phyloP scores from a whole-genome alignment of 2,113 vertebrate genomes.

The Paradoxurus hermaphroditus region DNA sequence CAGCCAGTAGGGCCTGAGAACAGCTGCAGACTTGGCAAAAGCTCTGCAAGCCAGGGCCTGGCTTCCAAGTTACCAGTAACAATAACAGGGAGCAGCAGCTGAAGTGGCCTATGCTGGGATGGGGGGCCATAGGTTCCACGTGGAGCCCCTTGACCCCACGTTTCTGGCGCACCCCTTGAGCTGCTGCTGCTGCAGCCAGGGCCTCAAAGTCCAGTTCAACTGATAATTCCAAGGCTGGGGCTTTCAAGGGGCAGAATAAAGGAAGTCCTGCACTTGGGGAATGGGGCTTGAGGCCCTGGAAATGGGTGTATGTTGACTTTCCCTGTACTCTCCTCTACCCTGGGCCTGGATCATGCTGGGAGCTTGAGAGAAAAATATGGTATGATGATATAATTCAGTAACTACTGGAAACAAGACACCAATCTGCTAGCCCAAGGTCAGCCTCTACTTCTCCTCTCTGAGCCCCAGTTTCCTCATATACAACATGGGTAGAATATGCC shows the following conservation, averaged over 20 bases:
- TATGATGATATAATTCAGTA: not conserved
- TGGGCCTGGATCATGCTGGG: not conserved
- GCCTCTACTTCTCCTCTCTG: not conserved
- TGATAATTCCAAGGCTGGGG: not conserved
- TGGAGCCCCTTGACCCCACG: not conserved
- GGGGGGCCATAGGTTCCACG: conserved; percentile 21
- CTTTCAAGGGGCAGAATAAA: not conserved
- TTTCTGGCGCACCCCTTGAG: not conserved
- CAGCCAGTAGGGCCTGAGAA: conserved; percentile 44
- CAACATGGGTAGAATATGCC: not conserved
- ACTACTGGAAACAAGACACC: not conserved
- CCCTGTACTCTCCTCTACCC: not conserved
- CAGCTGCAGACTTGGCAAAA: conserved; percentile 24
- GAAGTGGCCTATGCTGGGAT: not conserved
- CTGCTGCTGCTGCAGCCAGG: not conserved
- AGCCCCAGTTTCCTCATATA: not conserved
- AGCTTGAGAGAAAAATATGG: not conserved
- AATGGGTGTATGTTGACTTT: not conserved
- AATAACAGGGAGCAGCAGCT: conserved; percentile 38
- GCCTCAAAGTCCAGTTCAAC: not conserved
- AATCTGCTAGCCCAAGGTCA: not conserved
- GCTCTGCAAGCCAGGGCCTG: not conserved
- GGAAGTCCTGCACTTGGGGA: not conserved
- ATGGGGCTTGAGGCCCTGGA: not conserved
- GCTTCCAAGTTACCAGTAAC: conserved; percentile 18